Conservation (phyloP, 2,888 invertebrate genomes). For the Dioctria linearis region DNA sequence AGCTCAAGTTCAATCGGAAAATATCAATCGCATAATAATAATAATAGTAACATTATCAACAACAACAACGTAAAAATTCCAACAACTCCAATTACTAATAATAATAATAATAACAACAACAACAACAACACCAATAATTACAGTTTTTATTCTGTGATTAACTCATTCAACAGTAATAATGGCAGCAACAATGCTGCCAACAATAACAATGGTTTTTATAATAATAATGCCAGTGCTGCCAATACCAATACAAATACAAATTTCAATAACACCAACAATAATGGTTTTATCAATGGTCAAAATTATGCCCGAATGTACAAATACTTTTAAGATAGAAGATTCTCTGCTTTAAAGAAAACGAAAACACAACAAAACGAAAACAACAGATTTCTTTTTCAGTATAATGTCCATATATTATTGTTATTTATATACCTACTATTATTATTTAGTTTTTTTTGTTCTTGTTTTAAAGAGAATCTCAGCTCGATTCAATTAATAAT, state of each 20-base stretch:
- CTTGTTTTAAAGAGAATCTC: conserved; percentile 43
- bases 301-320: conserved; percentile 61
- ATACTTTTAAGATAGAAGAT: conserved; percentile 60
- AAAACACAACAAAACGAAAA: conserved; percentile 32
- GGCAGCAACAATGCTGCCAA: conserved; percentile 53
- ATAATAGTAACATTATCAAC: conserved; percentile 4
- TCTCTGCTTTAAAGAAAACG: conserved; percentile 34
- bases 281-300: conserved; percentile 51
- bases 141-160: conserved; percentile 44
- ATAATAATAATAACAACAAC: conserved; percentile 57
- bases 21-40: conserved; percentile 52
- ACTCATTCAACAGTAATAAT: conserved; percentile 46
- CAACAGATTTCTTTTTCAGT: conserved; percentile 27
- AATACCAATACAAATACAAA: conserved; percentile 38
- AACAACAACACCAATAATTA: conserved; percentile 56
- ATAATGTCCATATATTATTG: conserved; percentile 38
- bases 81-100: conserved; percentile 51
- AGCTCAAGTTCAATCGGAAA: conserved; percentile 57
- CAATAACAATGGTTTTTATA: conserved; percentile 31
- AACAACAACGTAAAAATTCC: conserved; percentile 23
- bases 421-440: conserved; percentile 26
- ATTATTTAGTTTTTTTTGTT: conserved; percentile 11
- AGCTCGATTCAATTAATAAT: conserved; percentile 16
- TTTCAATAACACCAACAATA: conserved; percentile 43
- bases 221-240: conserved; percentile 29